Percentiles rank a stretch among this genome's conserved stretches.
These are phyloP conservation scores for Platyscapa corneri DNA, from an alignment of 1,140 invertebrate species.

Conservation along the genomic window DNA sequence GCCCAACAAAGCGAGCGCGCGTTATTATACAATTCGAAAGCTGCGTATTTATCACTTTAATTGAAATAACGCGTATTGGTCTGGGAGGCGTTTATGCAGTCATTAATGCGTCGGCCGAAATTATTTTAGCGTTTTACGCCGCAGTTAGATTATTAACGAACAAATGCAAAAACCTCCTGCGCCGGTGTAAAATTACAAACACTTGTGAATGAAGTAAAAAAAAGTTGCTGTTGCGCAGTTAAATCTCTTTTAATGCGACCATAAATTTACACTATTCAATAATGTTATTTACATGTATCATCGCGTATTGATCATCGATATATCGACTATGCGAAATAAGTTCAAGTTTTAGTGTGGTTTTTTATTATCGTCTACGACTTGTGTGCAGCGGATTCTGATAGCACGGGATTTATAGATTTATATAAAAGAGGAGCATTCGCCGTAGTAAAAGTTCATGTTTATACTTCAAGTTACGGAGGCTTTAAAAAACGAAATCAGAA, in stretches of 20 bases:
- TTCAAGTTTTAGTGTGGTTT: not conserved
- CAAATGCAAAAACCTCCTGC: not conserved
- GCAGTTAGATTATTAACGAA: not conserved
- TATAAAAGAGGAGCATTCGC: not conserved
- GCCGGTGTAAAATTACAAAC: not conserved
- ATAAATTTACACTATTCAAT: constrained; percentile 11
- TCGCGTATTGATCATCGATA: not conserved
- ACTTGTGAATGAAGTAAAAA: not conserved
- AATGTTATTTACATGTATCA: constrained; percentile 16
- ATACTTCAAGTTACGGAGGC: not conserved
- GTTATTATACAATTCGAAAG: not conserved
- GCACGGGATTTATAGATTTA: not conserved
- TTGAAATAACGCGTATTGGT: not conserved
- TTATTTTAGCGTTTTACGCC: not conserved
- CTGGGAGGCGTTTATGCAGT: not conserved
- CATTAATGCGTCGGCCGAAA: too few species aligned
- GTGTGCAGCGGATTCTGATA: not conserved
- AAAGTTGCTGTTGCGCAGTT: not conserved
- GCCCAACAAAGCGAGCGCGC: too few species aligned
- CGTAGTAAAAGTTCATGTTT: not conserved
- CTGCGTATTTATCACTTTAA: not conserved
- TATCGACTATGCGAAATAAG: not conserved
- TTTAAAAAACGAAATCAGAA: not conserved
- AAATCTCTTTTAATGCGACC: not conserved
- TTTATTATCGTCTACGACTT: constrained; percentile 2